Base-by-base conservation (phyloP, 1,140 invertebrate genomes). In the Drosophila tristis region DNA sequence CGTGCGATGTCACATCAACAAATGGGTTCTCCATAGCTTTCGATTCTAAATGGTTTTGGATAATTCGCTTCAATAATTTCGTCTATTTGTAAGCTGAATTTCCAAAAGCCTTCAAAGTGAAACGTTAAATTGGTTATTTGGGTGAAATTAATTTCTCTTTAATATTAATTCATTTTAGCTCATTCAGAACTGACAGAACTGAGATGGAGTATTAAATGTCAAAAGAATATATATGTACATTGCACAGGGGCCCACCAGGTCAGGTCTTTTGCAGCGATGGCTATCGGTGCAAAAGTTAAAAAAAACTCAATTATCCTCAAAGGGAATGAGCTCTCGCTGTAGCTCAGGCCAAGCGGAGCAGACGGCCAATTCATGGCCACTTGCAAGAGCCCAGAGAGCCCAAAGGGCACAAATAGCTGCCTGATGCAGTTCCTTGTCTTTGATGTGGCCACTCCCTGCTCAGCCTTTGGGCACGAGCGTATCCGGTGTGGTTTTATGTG, bases 291-390 rank as follows among this genome's bases (percentile, higher is more conserved):
- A 43, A 11, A 54, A 43, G 59, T 54, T 63, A 20, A 54, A 75
- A 16, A 73, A 73, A 45, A 11, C n/a, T 53, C 59, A 72, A 72
- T 72, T 68, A 29, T n/a, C 29, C 39, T 68, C 42, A 61, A 72
- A 72, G 35, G 43, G 39, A 43, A 13, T 13, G 11, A 13, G 13
- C 20, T 23, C 20, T 25, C 11, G 23, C 16, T 57, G 31, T 53
- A 5, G 15, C 39, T 31, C 42, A 13, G 47, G 16, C 39, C 39
- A 42, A 39, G 39, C 31, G 56, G 31, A 39, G 43, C 25, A 44
- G 48, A 44, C 42, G 57, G 78, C 62, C 57, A 64, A 78, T 62
- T 64, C 56, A 29, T 57, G 42, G 26, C 58, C 50, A 47, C 50
- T 35, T 9, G 44, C 25, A 48, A 48, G 50, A 51, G 39, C 29